phyloP scores from a whole-genome alignment of 1,140 invertebrate species.

The Gonioctena quinquepunctata region DNA sequence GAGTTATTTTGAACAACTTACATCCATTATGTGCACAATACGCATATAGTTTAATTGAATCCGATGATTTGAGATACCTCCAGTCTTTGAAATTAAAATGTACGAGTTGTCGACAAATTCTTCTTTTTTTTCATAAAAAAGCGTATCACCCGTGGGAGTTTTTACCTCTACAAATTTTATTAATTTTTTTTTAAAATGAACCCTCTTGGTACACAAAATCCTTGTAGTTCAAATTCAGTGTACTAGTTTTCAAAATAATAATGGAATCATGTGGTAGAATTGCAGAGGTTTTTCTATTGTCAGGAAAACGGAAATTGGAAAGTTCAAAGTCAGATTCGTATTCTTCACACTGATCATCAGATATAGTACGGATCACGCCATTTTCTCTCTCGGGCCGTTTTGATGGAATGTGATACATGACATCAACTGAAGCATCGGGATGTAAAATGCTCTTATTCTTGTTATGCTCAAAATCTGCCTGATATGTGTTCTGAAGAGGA shows the following conservation, averaged over 20 bases:
- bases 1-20: not conserved
- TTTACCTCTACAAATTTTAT: not conserved
- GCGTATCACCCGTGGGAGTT: not conserved
- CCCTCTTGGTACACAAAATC: not conserved
- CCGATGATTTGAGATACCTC: not conserved
- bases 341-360: not conserved
- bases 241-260: not conserved
- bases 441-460: not conserved
- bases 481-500: not conserved
- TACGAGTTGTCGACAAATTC: not conserved
- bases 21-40: not conserved
- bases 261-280: not conserved
- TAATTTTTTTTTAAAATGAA: not conserved
- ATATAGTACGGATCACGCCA: not conserved
- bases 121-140: not conserved
- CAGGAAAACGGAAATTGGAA: not conserved
- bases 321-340: not conserved
- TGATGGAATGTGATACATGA: not conserved
- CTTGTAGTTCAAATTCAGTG: not conserved
- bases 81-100: constrained; percentile 4
- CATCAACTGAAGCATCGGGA: not conserved
- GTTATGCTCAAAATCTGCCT: not conserved
- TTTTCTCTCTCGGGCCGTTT: not conserved
- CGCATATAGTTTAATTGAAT: constrained; percentile 1
- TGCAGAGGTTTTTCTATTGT: not conserved